phyloP scores from a whole-genome alignment of 2,113 vertebrate genomes.

The Natator depressus region DNA sequence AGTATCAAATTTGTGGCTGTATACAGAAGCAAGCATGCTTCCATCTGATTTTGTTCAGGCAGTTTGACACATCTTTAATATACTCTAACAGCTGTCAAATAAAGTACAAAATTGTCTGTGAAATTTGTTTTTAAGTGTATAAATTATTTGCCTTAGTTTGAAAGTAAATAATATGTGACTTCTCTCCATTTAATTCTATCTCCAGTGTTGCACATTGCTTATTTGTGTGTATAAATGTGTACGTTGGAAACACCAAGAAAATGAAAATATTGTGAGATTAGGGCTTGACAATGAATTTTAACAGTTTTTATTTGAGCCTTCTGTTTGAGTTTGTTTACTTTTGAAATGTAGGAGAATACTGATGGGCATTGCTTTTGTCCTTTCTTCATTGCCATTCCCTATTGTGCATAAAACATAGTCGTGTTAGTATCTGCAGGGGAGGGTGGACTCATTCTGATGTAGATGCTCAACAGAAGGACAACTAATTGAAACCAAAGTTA shows the following conservation, averaged over 20 bases:
- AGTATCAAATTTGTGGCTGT: neutral
- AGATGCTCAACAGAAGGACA: neutral
- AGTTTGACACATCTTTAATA: neutral
- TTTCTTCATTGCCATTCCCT: neutral
- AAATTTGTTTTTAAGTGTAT: neutral
- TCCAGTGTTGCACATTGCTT: neutral
- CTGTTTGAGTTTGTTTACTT: neutral
- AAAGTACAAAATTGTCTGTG: neutral
- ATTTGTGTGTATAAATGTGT: neutral
- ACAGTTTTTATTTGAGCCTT: neutral
- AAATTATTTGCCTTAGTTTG: neutral
- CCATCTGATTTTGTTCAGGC: neutral
- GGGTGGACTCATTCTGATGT: neutral
- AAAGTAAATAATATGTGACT: neutral
- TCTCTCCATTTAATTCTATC: neutral
- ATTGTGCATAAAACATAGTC: neutral
- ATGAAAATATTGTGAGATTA: neutral
- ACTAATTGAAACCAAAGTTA: neutral
- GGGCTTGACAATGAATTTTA: neutral
- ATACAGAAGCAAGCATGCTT: neutral
- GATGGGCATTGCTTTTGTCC: neutral
- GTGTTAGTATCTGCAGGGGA: neutral
- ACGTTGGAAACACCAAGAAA: neutral
- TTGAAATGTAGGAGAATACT: neutral
- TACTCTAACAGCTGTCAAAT: neutral